These are phyloP conservation scores for Tortricodes alternella DNA, from an alignment of 2,888 invertebrate genomes.

Conservation along the genomic window DNA sequence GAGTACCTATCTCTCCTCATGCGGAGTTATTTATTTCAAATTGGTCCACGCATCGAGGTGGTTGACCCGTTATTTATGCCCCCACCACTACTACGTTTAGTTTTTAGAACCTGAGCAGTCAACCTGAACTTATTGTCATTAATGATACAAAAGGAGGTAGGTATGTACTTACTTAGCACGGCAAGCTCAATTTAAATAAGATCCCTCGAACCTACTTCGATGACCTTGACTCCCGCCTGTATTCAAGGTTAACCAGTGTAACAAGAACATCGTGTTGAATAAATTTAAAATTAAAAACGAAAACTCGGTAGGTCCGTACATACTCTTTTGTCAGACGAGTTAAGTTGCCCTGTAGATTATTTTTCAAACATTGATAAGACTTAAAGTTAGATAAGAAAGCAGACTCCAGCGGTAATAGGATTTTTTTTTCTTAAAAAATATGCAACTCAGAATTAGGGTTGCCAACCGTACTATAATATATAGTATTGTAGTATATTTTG, in stretches of 20 bases:
- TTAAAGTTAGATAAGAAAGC: no score
- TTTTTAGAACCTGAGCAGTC: conserved; percentile 62
- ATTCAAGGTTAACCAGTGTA: conserved; percentile 61
- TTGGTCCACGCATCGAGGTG: conserved; percentile 68
- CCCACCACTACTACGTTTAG: conserved; percentile 48
- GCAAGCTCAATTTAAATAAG: conserved; percentile 51
- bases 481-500: no score
- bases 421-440: no score
- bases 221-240: conserved; percentile 67
- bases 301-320: conserved; percentile 4
- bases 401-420: no score
- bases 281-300: conserved; percentile 31
- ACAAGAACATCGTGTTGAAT: conserved; percentile 36
- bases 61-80: conserved; percentile 61
- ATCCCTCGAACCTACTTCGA: conserved; percentile 40
- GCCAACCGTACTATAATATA: no score
- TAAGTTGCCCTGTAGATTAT: neutral
- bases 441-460: no score
- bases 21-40: conserved; percentile 61
- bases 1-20: conserved; percentile 45
- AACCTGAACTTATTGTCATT: conserved; percentile 67
- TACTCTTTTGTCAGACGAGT: conserved; percentile 1
- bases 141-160: conserved; percentile 64
- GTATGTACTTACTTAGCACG: conserved; percentile 54
- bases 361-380: neutral